Evolutionary conservation across 2,113 vertebrate genomes (phyloP).

Genomic region (Odocoileus virginianus): DNA sequence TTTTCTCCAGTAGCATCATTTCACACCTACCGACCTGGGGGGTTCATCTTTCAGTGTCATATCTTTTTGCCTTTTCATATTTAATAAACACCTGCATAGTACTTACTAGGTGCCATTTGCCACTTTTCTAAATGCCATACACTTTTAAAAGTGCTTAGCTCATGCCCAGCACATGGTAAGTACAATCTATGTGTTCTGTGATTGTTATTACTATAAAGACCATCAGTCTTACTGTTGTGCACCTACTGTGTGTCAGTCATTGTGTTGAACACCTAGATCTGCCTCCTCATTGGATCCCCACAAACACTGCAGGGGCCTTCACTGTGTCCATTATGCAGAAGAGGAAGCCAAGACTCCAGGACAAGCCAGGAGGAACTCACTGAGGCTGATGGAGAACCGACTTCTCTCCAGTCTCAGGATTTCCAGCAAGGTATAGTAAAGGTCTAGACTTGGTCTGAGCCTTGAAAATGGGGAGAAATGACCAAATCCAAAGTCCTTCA

Average conservation of each 20-base stretch:
- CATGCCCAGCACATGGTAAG: neutral
- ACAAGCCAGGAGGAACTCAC: neutral
- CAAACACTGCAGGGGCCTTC: neutral
- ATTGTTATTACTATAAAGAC: no score
- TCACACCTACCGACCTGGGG: neutral
- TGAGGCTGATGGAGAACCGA: neutral
- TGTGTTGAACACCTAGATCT: neutral
- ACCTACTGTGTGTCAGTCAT: neutral
- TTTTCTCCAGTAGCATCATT: neutral
- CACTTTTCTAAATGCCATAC: neutral
- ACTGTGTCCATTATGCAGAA: neutral
- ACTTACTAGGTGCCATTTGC: neutral
- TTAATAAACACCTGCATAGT: neutral
- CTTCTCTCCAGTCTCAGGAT: no score
- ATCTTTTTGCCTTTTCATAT: neutral
- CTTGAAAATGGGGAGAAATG: neutral
- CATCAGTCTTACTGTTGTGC: accelerated
- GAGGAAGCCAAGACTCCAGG: no score
- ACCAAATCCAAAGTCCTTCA: neutral
- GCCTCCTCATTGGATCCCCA: neutral
- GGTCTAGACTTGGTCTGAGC: neutral
- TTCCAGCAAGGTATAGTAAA: neutral
- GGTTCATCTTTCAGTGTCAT: neutral
- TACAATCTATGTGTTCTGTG: neutral
- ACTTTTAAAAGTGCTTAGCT: no score